These are phyloP conservation scores for Deroptyus accipitrinus DNA, from an alignment of 2,113 vertebrate species.

Conservation along the genomic window DNA sequence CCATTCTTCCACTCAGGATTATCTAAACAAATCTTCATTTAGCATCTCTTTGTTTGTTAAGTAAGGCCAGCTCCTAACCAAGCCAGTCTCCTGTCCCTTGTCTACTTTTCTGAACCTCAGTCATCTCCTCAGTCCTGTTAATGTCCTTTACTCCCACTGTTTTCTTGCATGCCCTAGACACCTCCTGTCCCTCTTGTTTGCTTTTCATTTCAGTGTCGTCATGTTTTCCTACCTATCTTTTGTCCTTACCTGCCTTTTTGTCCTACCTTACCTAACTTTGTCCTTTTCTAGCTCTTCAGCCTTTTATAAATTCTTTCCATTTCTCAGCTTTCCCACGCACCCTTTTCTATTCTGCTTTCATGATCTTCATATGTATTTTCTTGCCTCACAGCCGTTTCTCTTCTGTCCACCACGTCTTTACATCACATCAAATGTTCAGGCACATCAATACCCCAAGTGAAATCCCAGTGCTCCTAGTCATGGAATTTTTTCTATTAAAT, in stretches of 20 bases:
- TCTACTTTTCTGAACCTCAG: not conserved
- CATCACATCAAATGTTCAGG: not conserved
- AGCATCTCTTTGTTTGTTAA: not conserved
- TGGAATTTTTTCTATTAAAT: not conserved
- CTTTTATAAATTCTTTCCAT: not conserved
- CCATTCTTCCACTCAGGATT: not conserved
- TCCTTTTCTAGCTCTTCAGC: not conserved
- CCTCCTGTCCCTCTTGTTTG: not conserved
- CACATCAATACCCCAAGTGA: not conserved
- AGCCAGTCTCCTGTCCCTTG: not conserved
- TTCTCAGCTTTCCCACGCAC: not conserved
- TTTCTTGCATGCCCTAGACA: not conserved
- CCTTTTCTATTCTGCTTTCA: not conserved
- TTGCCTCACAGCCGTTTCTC: not conserved
- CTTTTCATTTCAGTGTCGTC: not conserved
- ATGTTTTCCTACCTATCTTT: not conserved
- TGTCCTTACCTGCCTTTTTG: not conserved
- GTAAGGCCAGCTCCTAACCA: not conserved
- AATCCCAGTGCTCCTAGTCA: not conserved
- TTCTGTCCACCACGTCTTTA: not conserved
- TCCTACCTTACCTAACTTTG: not conserved
- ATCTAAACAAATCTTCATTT: not conserved
- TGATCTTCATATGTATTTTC: not conserved
- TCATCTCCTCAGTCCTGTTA: not conserved
- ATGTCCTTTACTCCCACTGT: not conserved